Evolutionary conservation across 2,888 invertebrate genomes (phyloP).

Genomic region (Sericinus montela): DNA sequence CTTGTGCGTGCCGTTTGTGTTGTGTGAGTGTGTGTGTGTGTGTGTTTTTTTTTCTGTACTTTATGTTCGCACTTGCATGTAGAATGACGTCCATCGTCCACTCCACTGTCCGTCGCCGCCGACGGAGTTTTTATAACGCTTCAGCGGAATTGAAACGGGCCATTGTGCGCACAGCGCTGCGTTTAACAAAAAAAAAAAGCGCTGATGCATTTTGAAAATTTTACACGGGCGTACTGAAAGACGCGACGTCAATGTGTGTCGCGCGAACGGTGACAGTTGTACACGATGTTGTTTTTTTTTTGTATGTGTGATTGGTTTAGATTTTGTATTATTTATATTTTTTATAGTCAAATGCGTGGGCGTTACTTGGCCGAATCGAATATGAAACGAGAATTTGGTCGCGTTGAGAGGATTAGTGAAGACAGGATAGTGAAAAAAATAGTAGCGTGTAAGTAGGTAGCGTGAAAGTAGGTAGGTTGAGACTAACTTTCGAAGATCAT

Average conservation of each 20-base stretch:
- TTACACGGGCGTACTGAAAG: neutral
- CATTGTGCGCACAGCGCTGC: slow-evolving; percentile 1
- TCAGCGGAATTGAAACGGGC: slow-evolving; percentile 1
- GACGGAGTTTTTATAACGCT: slow-evolving; percentile 7
- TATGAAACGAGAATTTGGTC: too few species aligned
- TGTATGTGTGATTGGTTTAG: too few species aligned
- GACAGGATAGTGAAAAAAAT: too few species aligned
- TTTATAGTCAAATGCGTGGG: too few species aligned
- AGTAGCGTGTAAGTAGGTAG: too few species aligned
- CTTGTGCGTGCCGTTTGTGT: neutral
- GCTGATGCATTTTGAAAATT: neutral
- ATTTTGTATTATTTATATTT: too few species aligned
- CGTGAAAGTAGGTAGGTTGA: too few species aligned
- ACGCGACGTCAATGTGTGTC: slow-evolving; percentile 6
- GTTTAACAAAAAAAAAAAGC: neutral
- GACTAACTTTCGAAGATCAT: too few species aligned
- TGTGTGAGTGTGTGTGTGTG: neutral
- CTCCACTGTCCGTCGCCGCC: neutral
- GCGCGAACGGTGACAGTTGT: neutral
- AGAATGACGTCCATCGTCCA: slow-evolving; percentile 1
- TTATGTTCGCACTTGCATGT: neutral
- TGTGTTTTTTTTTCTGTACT: neutral
- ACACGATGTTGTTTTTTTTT: too few species aligned
- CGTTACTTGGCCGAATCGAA: too few species aligned
- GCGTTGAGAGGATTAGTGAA: too few species aligned